Percentiles rank a stretch among this genome's conserved stretches.
Evolutionary conservation across 2,797 vertebrate species (phyloP).

Genomic region (Scleropages formosus): DNA sequence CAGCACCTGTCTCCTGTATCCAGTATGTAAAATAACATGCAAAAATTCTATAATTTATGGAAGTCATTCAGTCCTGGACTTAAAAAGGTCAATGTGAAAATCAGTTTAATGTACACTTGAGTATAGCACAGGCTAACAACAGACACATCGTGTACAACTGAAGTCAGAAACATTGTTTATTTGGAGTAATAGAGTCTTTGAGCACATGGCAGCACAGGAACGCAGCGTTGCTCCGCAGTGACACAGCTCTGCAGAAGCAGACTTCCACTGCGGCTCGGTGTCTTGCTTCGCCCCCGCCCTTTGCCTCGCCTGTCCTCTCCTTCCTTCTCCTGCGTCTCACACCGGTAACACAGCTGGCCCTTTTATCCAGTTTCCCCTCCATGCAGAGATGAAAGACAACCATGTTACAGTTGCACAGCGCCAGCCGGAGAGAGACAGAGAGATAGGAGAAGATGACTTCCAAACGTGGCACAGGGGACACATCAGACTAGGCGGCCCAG

Average conservation of each 20-base stretch:
- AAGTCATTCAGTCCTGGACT: too few relatives aligned
- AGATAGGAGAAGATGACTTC: background rate
- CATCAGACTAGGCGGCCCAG: background rate
- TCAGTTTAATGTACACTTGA: background rate
- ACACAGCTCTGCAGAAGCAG: background rate
- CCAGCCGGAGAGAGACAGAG: too few relatives aligned
- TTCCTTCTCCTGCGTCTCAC: background rate
- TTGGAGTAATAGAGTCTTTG: constrained; percentile 16
- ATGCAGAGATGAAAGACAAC: background rate
- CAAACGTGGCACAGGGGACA: background rate
- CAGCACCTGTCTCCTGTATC: too few relatives aligned
- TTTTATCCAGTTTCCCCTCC: constrained; percentile 3
- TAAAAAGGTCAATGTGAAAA: too few relatives aligned
- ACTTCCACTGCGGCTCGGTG: constrained; percentile 8
- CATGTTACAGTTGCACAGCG: background rate
- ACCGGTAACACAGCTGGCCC: constrained; percentile 7
- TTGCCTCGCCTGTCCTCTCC: background rate
- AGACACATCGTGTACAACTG: background rate
- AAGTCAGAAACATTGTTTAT: constrained; percentile 14
- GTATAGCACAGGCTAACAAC: background rate
- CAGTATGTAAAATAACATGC: too few relatives aligned
- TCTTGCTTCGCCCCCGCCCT: too few relatives aligned
- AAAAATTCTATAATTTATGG: too few relatives aligned
- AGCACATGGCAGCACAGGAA: background rate
- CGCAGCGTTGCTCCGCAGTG: background rate